Evolutionary conservation across 1,140 invertebrate genomes (phyloP), one percentile per base, ranked within the genome.

Genomic region (Oscheius sp.): DNA sequence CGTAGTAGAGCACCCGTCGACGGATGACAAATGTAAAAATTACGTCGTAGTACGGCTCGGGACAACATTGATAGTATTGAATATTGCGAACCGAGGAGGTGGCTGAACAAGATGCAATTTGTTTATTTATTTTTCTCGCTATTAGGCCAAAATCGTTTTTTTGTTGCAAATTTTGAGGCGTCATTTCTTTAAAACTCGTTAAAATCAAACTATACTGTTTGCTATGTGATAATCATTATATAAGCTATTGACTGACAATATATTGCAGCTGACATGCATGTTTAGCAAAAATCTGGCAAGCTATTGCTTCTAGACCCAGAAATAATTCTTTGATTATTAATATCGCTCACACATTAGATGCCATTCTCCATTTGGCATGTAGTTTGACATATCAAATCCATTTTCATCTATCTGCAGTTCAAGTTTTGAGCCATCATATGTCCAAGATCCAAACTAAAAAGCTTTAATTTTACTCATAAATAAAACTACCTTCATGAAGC

Each of bases 1-100:
- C 97, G 89, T 99, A 99, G 89, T 99, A 99, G 77, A 99, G 90
- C 65, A 94, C 97, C 84, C 96, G 90, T 84, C 96, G 90, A 84
- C 95, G 90, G 86, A 99, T 96, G 85, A 94, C 91, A 82, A 99
- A 94, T 80, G 91, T 91, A 88, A 96, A 98, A 78, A 93, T 96
- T 77, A 97, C 91, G 87, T 97, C 94, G 84, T 96, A 92, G 87
- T 97, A 97, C 75, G 93, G 92, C 46, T 78, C 76, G 1, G 62
- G 73, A 68, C 76, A 78, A 49, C 76, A 79, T 42, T 71, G 46
- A 55, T 78, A 79, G 26, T 42, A 75, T 49, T 70, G 61, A n/a
- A 73, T 78, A 31, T 74, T 78, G n/a, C 76, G 35, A 15, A 34
- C 52, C 20, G 38, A 45, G 1, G 20, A 42, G 2, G 52, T 61